A percentile compares a stretch with the other conserved stretches of the same genome.
phyloP scores from a whole-genome alignment of 2,888 invertebrate species.

The Thera britannica region DNA sequence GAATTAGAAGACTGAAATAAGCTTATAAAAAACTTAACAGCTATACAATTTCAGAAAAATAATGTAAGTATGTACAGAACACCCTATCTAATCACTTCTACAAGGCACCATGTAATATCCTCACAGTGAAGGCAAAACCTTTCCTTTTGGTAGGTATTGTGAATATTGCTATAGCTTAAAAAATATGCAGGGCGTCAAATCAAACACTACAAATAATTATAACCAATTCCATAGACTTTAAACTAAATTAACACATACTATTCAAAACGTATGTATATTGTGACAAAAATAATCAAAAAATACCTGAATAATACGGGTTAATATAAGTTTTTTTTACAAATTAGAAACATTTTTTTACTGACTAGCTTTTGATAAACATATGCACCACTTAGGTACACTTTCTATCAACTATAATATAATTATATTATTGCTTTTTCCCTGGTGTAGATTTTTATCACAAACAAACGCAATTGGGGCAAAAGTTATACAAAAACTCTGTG shows the following conservation, averaged over 20 bases:
- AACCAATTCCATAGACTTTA: neutral
- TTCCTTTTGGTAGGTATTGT: neutral
- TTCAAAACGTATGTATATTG: neutral
- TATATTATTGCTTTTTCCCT: constrained; percentile 24
- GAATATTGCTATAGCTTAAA: neutral
- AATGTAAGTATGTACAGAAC: neutral
- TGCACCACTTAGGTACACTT: constrained; percentile 13
- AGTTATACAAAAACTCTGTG: constrained; percentile 18
- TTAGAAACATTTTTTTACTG: constrained; percentile 6
- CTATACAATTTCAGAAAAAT: neutral
- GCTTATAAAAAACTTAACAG: neutral
- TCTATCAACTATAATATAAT: constrained; percentile 3
- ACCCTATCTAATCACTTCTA: constrained; percentile 2
- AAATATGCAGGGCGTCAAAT: no score
- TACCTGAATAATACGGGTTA: neutral
- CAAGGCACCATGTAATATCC: constrained; percentile 27
- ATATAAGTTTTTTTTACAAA: constrained; percentile 1
- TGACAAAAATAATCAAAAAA: neutral
- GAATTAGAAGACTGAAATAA: neutral
- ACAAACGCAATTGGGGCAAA: constrained; percentile 25
- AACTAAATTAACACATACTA: neutral
- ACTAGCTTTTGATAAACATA: constrained; percentile 27
- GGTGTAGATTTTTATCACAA: constrained; percentile 15
- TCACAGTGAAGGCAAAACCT: neutral
- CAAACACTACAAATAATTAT: neutral